Evolutionary conservation across 2,888 invertebrate genomes (phyloP), one percentile per base, ranked within the genome.

Genomic region (Tipula lateralis): DNA sequence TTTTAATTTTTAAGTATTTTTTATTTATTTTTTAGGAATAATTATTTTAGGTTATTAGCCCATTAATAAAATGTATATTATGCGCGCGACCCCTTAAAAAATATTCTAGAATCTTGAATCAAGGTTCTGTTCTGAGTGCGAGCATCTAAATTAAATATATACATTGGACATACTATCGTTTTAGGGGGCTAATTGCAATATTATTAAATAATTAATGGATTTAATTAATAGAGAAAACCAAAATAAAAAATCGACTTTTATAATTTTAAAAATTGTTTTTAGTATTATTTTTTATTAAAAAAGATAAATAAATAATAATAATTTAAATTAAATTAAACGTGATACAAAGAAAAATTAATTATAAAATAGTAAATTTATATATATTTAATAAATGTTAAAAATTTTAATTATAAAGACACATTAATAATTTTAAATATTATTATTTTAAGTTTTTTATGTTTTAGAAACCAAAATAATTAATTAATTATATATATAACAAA

Each of bases 301-400:
- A 1, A n/a, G n/a, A 16, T 5, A 44, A 44, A 44, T 44, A 44
- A 44, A 34, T 34, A 66, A 34, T 34, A 66, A 24, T 66, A 66
- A 66, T 66, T 66, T 66, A 66, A 66, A 66, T 66, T 66, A 66
- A 66, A 66, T 66, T 66, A 66, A 66, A 66, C 66, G 66, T 66
- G 66, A 66, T 66, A 66, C 66, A 66, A 39, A 66, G 9, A 66
- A 66, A 66, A 39, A 66, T 66, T 66, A 66, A 66, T 66, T 66
- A 66, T 66, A 24, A n/a, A 66, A 24, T 66, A 66, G 66, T 66
- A 66, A 66, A 66, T 66, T 66, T 66, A 66, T 66, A 66, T 66
- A 24, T n/a, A 32, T 7, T 39, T 13, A 39, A 66, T 66, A 66
- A 66, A 66, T 66, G 66, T 66, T 66, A 66, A 66, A 66, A 66